Evolutionary conservation across 2,888 invertebrate genomes (phyloP).

Genomic region (Drosophila mercatorum): DNA sequence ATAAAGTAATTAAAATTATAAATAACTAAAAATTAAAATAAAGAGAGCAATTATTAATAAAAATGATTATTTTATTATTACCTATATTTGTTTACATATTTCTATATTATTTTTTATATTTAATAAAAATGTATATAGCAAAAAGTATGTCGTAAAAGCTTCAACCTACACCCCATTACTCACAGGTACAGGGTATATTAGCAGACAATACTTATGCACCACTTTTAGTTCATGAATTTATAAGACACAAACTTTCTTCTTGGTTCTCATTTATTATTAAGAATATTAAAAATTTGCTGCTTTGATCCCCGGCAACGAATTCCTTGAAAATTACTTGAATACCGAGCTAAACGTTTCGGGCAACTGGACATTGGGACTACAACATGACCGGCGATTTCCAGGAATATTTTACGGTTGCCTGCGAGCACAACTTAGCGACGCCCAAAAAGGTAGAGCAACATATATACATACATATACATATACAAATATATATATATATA

Average conservation of each 20-base stretch:
- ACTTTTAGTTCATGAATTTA: conserved; percentile 8
- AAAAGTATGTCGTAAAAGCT: too few relatives aligned
- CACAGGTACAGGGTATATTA: neutral
- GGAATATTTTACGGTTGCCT: conserved; percentile 48
- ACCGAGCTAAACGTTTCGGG: neutral
- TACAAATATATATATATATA: neutral
- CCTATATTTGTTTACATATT: too few relatives aligned
- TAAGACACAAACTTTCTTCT: conserved; percentile 5
- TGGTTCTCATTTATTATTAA: neutral
- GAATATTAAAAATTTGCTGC: neutral
- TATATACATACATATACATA: neutral
- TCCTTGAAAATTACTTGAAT: conserved; percentile 13
- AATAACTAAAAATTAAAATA: too few relatives aligned
- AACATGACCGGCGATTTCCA: conserved; percentile 65
- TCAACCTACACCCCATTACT: too few relatives aligned
- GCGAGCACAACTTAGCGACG: conserved; percentile 14
- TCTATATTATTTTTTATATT: too few relatives aligned
- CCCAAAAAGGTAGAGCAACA: conserved; percentile 4
- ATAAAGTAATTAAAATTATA: too few relatives aligned
- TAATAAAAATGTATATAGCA: too few relatives aligned
- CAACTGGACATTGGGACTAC: conserved; percentile 38
- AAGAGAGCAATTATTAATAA: too few relatives aligned
- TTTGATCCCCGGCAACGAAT: conserved; percentile 9
- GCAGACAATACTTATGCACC: neutral
- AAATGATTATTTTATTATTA: too few relatives aligned